A percentile compares a stretch with the other conserved stretches of the same genome.
Conservation (phyloP, 2,113 vertebrate genomes). For the Aleadryas rufinucha region DNA sequence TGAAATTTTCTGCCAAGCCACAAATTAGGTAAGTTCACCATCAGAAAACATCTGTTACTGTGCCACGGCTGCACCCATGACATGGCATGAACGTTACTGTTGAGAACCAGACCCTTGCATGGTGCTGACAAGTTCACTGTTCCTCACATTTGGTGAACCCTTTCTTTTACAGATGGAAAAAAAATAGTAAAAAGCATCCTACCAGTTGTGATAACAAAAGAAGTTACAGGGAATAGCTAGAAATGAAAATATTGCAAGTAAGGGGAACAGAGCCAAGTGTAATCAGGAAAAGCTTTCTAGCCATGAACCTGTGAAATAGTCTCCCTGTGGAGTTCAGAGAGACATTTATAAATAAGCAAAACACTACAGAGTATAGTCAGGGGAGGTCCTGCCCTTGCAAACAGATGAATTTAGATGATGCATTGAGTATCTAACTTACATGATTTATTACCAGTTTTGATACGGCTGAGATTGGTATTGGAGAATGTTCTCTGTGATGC, state of each 20-base stretch:
- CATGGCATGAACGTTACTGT: background rate
- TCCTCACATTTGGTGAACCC: background rate
- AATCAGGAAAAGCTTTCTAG: constrained; percentile 10
- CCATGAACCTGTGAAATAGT: constrained; percentile 18
- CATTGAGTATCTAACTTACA: background rate
- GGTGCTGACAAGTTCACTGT: background rate
- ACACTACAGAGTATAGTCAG: background rate
- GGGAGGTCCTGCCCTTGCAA: background rate
- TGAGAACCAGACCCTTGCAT: background rate
- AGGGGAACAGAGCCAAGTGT: background rate
- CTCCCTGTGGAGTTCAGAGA: background rate
- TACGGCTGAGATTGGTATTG: background rate
- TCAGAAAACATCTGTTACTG: background rate
- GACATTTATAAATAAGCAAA: constrained; percentile 10
- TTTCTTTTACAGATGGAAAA: background rate
- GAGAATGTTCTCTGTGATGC: background rate
- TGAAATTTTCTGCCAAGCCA: background rate
- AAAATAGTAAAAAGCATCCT: background rate
- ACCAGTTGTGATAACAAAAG: background rate
- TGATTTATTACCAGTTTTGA: background rate
- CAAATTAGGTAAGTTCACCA: background rate
- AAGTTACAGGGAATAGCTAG: background rate
- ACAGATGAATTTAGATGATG: background rate
- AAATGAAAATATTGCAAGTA: background rate
- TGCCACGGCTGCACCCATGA: background rate